Base-by-base conservation (phyloP, 1,140 invertebrate genomes). In the Aleiodes sp. region DNA sequence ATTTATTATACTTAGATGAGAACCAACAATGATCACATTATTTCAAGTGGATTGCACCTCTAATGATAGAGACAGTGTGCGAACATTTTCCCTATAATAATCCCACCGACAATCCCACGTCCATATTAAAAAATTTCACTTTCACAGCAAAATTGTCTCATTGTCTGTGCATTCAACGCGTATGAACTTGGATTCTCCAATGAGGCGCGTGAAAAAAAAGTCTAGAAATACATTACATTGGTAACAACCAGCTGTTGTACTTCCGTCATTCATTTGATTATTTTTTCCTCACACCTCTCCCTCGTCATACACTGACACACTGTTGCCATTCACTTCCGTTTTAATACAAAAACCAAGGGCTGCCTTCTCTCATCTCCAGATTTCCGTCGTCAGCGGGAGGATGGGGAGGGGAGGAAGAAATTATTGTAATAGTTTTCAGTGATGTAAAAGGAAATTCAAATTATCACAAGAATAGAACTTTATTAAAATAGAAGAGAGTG, bases 251-350 rank as follows among this genome's bases (percentile, higher is more conserved):
- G 56, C 56, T 59, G 56, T 59, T 31, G 56, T 2, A 16, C 26
- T 59, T 29, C n/a, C 28, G 24, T 31, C 28, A 29, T 31, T 12
- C 6, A 31, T 59, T 59, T 59, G 24, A 29, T 31, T 29, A 59
- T 59, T 59, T 59, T 59, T 59, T 31, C 28, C 24, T 31, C 56
- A 59, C n/a, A 29, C 26, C 29, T 26, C 14, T 10, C 28, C 28
- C 26, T 6, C n/a, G 2, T 29, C 24, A 6, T 31, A 26, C n/a
- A 31, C 24, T 59, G 56, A 59, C n/a, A 59, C 28, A 29, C 9
- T 59, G 26, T 59, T 31, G 26, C 56, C 56, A 59, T 59, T 26
- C 28, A 59, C 56, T 59, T 59, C 56, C 56, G 56, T 29, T 59
- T 59, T 31, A 59, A 33, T 3, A 7, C 14, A n/a, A 12, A 14